phyloP scores from a whole-genome alignment of 1,140 invertebrate genomes.

The Ceratosolen solmsi region DNA sequence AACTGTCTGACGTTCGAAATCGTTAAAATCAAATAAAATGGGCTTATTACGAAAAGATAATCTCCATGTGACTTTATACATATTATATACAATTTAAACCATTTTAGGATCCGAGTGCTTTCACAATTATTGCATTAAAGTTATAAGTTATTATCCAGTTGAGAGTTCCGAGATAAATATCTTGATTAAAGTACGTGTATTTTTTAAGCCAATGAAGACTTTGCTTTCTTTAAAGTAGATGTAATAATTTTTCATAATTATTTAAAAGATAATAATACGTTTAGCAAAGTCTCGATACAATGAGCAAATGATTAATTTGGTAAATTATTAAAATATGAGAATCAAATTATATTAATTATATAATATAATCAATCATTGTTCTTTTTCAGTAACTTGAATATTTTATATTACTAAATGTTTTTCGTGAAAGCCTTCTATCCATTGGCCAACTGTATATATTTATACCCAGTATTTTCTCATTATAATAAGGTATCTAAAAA shows the following conservation, averaged over 20 bases:
- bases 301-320: no score
- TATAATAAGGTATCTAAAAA: background rate
- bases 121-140: background rate
- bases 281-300: no score
- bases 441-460: background rate
- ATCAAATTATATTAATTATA: no score
- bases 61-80: background rate
- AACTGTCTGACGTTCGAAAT: background rate
- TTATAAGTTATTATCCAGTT: background rate
- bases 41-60: background rate
- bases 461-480: no score
- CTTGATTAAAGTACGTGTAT: no score
- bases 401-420: background rate
- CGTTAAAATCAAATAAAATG: slow-evolving; percentile 4
- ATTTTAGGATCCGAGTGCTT: background rate
- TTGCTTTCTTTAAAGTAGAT: background rate
- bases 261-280: background rate
- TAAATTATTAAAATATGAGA: no score
- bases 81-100: slow-evolving; percentile 11
- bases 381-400: no score
- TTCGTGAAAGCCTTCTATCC: background rate
- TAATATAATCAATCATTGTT: no score
- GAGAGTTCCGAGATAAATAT: background rate
- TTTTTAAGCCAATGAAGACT: background rate
- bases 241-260: background rate